Percentiles rank a stretch among this genome's conserved stretches.
Evolutionary conservation across 2,113 vertebrate species (phyloP).

Genomic region (Salvator merianae): DNA sequence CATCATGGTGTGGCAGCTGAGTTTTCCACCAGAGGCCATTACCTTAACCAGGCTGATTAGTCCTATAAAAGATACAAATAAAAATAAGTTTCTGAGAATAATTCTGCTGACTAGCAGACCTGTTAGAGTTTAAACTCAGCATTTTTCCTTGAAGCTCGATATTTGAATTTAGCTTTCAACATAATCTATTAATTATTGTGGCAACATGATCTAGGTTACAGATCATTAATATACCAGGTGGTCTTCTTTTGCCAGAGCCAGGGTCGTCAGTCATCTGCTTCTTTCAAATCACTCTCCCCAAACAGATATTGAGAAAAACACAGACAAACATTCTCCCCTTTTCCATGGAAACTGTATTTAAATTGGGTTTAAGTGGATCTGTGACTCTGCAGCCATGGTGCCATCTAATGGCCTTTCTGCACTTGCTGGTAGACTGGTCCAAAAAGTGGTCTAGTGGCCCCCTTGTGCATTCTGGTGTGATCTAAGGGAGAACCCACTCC

Average conservation of each 20-base stretch:
- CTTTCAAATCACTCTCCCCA: no score
- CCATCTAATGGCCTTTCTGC: no score
- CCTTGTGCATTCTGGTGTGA: no score
- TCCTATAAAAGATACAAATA: constrained; percentile 53
- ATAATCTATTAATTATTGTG: background rate
- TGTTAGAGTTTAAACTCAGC: background rate
- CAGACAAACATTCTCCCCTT: no score
- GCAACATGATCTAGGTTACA: background rate
- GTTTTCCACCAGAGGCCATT: constrained; percentile 63
- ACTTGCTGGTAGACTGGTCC: no score
- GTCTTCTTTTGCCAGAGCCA: background rate
- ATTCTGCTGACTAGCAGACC: background rate
- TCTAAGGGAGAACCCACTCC: no score
- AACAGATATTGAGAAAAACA: no score
- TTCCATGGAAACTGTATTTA: no score
- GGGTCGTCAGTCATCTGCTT: background rate
- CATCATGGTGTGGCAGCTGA: constrained; percentile 73
- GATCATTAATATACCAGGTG: background rate
- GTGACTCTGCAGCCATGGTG: no score
- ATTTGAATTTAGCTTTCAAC: background rate
- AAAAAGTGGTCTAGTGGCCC: no score
- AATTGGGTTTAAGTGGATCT: no score
- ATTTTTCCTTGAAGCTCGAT: background rate
- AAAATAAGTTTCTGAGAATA: background rate
- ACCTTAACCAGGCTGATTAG: constrained; percentile 1